These are phyloP conservation scores for Idaea aversata DNA, from an alignment of 2,888 invertebrate genomes.

Conservation along the genomic window DNA sequence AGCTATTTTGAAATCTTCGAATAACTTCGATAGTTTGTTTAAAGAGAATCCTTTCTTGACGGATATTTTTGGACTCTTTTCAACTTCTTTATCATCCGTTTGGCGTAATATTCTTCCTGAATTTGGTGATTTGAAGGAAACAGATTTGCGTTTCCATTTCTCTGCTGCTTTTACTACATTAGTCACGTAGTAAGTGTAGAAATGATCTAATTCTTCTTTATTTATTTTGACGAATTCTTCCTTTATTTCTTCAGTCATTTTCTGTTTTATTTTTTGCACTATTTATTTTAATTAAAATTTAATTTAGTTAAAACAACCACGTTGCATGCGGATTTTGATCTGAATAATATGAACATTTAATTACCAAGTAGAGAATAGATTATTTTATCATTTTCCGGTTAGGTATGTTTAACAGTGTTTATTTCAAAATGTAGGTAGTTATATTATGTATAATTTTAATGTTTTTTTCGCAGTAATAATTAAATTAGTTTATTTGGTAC, in stretches of 20 bases:
- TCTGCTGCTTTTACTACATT: slow-evolving; percentile 41
- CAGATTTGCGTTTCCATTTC: slow-evolving; percentile 59
- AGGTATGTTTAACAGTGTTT: not conserved
- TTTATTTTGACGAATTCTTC: slow-evolving; percentile 47
- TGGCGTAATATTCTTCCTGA: slow-evolving; percentile 52
- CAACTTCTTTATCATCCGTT: slow-evolving; percentile 25
- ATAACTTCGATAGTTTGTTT: slow-evolving; percentile 38
- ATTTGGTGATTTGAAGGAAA: slow-evolving; percentile 63
- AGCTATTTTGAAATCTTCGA: slow-evolving; percentile 57
- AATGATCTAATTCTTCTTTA: slow-evolving; percentile 53
- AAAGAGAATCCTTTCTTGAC: slow-evolving; percentile 42
- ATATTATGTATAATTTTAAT: not conserved
- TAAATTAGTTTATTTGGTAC: not conserved
- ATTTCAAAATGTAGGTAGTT: not conserved
- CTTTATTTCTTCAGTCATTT: slow-evolving; percentile 55
- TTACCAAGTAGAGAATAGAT: not conserved
- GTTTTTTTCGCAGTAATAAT: not conserved
- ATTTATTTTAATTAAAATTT: not conserved
- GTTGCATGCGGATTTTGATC: not conserved
- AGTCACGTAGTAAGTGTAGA: slow-evolving; percentile 49
- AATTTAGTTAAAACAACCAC: not conserved
- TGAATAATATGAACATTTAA: not conserved
- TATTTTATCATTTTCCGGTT: not conserved
- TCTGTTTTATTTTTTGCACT: slow-evolving; percentile 17
- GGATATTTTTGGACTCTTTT: slow-evolving; percentile 16